Base-by-base conservation (phyloP, 2,797 vertebrate genomes). In the Anniella stebbinsi region DNA sequence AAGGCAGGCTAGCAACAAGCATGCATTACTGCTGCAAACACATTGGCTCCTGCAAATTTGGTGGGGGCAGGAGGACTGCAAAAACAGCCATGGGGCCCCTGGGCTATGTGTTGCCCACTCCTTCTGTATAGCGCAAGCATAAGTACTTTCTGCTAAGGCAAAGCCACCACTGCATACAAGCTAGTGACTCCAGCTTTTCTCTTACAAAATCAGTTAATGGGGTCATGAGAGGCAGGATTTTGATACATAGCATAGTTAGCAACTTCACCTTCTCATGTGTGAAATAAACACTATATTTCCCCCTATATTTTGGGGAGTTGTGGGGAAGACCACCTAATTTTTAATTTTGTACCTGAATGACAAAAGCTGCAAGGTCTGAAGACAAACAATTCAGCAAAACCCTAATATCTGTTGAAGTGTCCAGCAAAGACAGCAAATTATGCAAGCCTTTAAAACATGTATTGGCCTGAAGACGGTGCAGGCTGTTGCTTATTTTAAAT, bases 331-430 rank as follows among this genome's bases (percentile, higher is more conserved):
- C 25, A 33, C 76, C 25, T 87, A 12, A 89, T 67, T 60, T 72
- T 63, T 75, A 30, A 87, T 92, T 95, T 92, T 86, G 67, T 96
- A 97, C 97, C 97, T 97, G 93, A 92, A 97, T 96, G 86, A 97
- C 73, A 81, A 96, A 96, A 75, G 83, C 90, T 87, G 97, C 94
- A 80, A 97, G 95, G 90, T 95, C 94, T 80, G 96, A 96, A 94
- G 93, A 96, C 51, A 97, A 25, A 80, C 87, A 93, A 18, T 95
- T 94, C 85, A 97, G 93, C 89, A 97, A 96, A 88, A 95, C 83
- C 0, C 90, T 89, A 80, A 97, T 95, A 82, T 97, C 96, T 86
- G 94, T 87, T 4, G 91, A 95, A 87, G 90, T 93, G 54, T 87
- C 89, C 95, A 97, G 93, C 81, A 95, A 93, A 93, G 93, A 94